phyloP scores from a whole-genome alignment of 2,888 invertebrate species.

The Tachystola acroxantha region DNA sequence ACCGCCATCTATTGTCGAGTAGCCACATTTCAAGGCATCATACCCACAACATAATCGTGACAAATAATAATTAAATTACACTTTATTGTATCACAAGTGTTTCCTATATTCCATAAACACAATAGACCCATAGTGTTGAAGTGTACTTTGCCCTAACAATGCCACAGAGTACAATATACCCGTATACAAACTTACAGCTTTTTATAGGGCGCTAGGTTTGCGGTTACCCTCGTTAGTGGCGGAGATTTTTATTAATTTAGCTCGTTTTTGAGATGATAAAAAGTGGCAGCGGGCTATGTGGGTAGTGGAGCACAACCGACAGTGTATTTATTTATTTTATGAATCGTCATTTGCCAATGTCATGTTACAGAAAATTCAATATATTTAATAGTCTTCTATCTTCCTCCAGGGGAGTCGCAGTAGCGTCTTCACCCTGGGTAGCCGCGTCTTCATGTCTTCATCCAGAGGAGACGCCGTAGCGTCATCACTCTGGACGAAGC shows the following conservation, averaged over 20 bases:
- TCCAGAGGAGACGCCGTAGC: no score
- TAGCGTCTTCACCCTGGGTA: no score
- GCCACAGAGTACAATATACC: slow-evolving; percentile 3
- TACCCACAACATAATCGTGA: no score
- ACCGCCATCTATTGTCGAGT: slow-evolving; percentile 16
- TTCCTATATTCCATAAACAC: slow-evolving; percentile 3
- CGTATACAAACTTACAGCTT: slow-evolving; percentile 17
- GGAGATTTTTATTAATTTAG: slow-evolving; percentile 23
- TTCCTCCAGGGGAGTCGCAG: no score
- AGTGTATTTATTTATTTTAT: no score
- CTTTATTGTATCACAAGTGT: slow-evolving; percentile 4
- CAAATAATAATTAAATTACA: slow-evolving; percentile 6
- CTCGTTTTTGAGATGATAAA: slow-evolving; percentile 1
- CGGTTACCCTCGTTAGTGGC: slow-evolving; percentile 18
- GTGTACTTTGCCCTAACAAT: background rate
- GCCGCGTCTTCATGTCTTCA: no score
- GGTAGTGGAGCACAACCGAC: no score
- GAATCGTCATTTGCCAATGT: no score
- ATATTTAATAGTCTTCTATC: no score
- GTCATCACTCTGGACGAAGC: no score
- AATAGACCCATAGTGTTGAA: no score
- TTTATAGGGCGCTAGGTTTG: slow-evolving; percentile 23
- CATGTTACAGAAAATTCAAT: no score
- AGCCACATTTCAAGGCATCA: slow-evolving; percentile 12
- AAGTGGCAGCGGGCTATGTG: slow-evolving; percentile 3